Evolutionary conservation across 2,888 invertebrate genomes (phyloP), one percentile per base, ranked within the genome.

Genomic region (Tetramorium bicarinatum): DNA sequence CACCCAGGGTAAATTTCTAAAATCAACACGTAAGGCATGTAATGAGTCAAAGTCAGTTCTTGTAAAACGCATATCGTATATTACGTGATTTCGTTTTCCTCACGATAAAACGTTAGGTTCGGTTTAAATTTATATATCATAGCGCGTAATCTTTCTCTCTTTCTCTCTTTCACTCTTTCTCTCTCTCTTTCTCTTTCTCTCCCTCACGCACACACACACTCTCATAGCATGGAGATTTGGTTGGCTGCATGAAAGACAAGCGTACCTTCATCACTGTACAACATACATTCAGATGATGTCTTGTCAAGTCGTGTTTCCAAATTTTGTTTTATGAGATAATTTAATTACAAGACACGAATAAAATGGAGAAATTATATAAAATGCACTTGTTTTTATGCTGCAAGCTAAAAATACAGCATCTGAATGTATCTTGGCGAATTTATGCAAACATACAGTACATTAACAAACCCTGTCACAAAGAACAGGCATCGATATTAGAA

Each of bases 1-100:
- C 21, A n/a, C 59, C 8, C 15, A 18, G 8, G 15, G 1, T 38
- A 54, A 64, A 41, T 29, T 29, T 44, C 52, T 41, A 13, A 61
- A 69, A 61, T 83, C 21, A 49, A 1, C 8, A 8, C 1, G 18
- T 44, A 4, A 79, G 64, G 18, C 29, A 72, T 71, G 49, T 29
- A 62, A 81, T 29, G 13, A 75, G 62, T 82, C 61, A 76, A 66
- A 54, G 29, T 4, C 18, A 25, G 41, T 85, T 89, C 82, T 92
- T 92, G 89, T 86, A 92, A 92, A 92, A 92, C 88, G 86, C 89
- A 89, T 91, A 88, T 89, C 86, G 81, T 92, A 89, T 92, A 92
- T 92, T 92, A 90, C 83, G 85, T 90, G 86, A 91, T 89, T 87
- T 87, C 83, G 66, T 79, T 84, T 52, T 84, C 9, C 21, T 61